Base-by-base conservation (phyloP, 2,113 vertebrate genomes). In the Campylomormyrus numenius region DNA sequence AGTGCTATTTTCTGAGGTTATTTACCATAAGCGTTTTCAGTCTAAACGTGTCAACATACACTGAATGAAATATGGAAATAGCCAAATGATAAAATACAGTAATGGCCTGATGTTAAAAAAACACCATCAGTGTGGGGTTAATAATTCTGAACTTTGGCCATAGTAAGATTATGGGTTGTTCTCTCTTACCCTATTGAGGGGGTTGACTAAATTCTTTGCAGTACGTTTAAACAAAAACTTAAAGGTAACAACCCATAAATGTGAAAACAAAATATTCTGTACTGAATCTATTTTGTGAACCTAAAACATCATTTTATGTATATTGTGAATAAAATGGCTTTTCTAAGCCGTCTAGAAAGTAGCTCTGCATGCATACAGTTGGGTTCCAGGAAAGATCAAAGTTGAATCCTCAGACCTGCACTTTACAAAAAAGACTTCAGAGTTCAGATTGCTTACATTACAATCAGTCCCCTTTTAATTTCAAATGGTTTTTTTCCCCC, bases 361-460 rank as follows among this genome's bases (percentile, higher is more conserved):
- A 42, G 83, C 80, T 62, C 5, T 89, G 5, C 42, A 15, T 80
- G 90, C 49, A 4, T 58, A 42, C 46, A 31, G 27, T 46, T 21
- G 42, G 10, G 42, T 42, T 66, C 52, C 49, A 74, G 31, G 52
- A 11, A 39, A n/a, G 88, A 85, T 90, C 90, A 89, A 90, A 90
- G 88, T 70, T 89, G 58, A 31, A 88, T 66, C 90, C 19, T 46
- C 83, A 84, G 52, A 77, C 45, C 45, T 50, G 48, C 35, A 50
- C 85, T 86, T 48, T 85, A 87, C 21, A 49, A 31, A 86, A 80
- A 85, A 10, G 15, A 45, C 53, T 85, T 49, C 39, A 86, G 39
- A n/a, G 17, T 4, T 77, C 70, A 10, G 90, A 89, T 87, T 89
- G 89, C 80, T 86, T 91, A 89, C 89, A 90, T 90, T 91, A 90